A percentile compares a stretch with the other conserved stretches of the same genome.
These are phyloP conservation scores for Gouania willdenowi DNA, from an alignment of 2,797 vertebrate species.

Conservation along the genomic window DNA sequence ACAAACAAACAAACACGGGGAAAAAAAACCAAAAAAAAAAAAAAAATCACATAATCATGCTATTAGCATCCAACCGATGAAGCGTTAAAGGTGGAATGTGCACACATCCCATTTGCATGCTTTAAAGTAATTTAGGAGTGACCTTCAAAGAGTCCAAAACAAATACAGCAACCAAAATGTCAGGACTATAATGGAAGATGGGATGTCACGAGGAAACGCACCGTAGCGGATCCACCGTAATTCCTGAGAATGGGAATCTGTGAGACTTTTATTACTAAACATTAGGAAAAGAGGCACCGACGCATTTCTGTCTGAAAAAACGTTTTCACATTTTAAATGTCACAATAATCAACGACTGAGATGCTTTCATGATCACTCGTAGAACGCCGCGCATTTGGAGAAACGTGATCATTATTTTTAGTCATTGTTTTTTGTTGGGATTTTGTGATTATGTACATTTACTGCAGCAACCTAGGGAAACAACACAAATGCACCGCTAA, in stretches of 20 bases:
- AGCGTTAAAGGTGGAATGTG: slow-evolving; percentile 37
- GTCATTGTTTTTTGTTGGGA: too few species aligned
- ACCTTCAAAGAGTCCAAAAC: slow-evolving; percentile 75
- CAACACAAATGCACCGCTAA: too few species aligned
- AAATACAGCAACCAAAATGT: slow-evolving; percentile 76
- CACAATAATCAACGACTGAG: too few species aligned
- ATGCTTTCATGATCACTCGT: too few species aligned
- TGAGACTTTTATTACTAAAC: slow-evolving; percentile 38
- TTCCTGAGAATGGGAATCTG: slow-evolving; percentile 41
- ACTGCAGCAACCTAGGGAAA: too few species aligned
- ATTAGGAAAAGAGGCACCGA: slow-evolving; percentile 38
- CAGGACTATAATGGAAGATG: slow-evolving; percentile 63
- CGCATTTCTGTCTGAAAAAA: slow-evolving; percentile 17
- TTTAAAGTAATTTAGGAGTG: slow-evolving; percentile 73
- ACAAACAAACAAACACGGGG: too few species aligned
- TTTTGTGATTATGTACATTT: too few species aligned
- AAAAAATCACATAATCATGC: background rate
- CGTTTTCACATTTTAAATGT: slow-evolving; percentile 46
- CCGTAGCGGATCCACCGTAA: slow-evolving; percentile 54
- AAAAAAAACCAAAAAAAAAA: background rate
- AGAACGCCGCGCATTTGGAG: too few species aligned
- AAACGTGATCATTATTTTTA: too few species aligned
- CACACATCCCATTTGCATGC: slow-evolving; percentile 81
- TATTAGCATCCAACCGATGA: slow-evolving; percentile 18
- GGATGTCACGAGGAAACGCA: slow-evolving; percentile 46